Conservation (phyloP, 2,888 invertebrate genomes). For the Limnephilus rhombicus region DNA sequence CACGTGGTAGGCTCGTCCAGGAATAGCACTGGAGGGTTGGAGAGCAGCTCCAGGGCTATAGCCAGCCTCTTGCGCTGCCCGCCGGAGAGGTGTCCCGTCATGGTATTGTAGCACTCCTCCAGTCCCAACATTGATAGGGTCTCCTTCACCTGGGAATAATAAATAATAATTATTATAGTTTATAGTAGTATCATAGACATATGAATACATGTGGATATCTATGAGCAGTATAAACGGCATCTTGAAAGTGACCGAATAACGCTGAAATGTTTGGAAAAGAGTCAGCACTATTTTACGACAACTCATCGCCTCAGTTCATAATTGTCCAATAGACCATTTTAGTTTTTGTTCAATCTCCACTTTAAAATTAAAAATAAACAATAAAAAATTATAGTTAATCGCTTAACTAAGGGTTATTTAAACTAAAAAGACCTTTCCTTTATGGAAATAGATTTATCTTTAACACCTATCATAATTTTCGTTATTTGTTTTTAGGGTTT, state of each 20-base stretch:
- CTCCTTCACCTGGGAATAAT: constrained; percentile 81
- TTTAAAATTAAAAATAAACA: too few relatives aligned
- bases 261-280: not conserved
- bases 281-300: not conserved
- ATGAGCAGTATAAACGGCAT: not conserved
- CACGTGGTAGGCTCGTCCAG: constrained; percentile 93
- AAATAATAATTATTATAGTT: not conserved
- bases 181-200: too few relatives aligned
- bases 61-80: constrained; percentile 90
- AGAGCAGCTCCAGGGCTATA: constrained; percentile 89
- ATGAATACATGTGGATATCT: too few relatives aligned
- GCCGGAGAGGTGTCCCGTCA: constrained; percentile 87
- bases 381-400: too few relatives aligned
- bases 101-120: constrained; percentile 82
- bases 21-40: constrained; percentile 92
- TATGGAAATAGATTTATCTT: too few relatives aligned
- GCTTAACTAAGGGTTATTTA: too few relatives aligned
- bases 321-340: too few relatives aligned
- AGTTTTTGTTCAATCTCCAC: too few relatives aligned
- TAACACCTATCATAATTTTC: too few relatives aligned
- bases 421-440: too few relatives aligned
- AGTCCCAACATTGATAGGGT: constrained; percentile 86
- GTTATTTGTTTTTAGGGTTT: too few relatives aligned
- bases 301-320: too few relatives aligned
- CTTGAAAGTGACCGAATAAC: not conserved